These are phyloP conservation scores for Boulengeromyrus knoepffleri DNA, from an alignment of 2,113 vertebrate genomes.

Conservation along the genomic window DNA sequence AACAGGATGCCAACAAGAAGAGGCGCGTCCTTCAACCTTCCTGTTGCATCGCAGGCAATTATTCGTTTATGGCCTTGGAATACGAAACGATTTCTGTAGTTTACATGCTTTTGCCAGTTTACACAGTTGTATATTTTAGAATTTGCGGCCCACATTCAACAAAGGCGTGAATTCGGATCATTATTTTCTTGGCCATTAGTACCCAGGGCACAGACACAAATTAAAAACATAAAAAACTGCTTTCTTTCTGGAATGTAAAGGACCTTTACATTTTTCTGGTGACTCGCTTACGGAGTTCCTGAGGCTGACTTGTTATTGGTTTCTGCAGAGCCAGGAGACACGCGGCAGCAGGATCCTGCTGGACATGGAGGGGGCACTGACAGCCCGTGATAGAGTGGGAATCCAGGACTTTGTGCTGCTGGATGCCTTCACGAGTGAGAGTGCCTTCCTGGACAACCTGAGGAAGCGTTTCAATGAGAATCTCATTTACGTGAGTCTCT, in stretches of 20 bases:
- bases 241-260: background rate
- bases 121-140: background rate
- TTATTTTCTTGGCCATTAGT: background rate
- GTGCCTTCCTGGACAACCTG: conserved; percentile 84
- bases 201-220: background rate
- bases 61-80: background rate
- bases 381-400: conserved; percentile 84
- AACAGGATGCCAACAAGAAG: conserved; percentile 33
- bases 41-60: background rate
- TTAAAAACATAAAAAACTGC: background rate
- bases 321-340: conserved; percentile 66
- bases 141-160: background rate
- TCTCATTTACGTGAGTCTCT: conserved; percentile 81
- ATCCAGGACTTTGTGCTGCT: conserved; percentile 92
- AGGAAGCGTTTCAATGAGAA: conserved; percentile 87
- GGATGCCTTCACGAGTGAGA: conserved; percentile 83
- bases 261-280: background rate
- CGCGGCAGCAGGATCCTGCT: conserved; percentile 60
- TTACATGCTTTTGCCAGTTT: background rate
- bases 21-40: background rate
- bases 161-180: background rate
- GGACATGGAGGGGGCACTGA: conserved; percentile 83
- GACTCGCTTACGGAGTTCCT: background rate
- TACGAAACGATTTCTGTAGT: background rate
- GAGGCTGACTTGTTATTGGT: background rate